phyloP scores from a whole-genome alignment of 1,140 invertebrate species.

The Dendrolimus kikuchii region DNA sequence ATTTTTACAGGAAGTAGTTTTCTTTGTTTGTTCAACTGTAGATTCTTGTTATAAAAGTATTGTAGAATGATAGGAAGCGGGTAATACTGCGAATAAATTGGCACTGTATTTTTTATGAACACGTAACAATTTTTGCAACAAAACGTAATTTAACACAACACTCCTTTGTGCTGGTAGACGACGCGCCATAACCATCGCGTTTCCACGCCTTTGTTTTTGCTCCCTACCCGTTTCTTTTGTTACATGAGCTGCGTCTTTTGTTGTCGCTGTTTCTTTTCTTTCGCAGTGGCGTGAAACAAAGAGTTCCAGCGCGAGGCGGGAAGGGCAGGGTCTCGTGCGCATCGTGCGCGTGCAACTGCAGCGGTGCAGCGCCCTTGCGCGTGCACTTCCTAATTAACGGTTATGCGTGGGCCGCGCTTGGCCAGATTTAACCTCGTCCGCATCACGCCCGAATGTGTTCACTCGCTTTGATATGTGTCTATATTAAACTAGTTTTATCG shows the following conservation, averaged over 20 bases:
- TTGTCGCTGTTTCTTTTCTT: constrained; percentile 32
- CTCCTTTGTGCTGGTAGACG: constrained; percentile 35
- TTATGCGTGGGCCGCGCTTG: constrained; percentile 38
- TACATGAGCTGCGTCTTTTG: constrained; percentile 25
- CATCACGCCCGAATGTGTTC: constrained; percentile 30
- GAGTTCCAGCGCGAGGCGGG: no score
- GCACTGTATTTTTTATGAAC: constrained; percentile 6
- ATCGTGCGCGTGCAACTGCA: constrained; percentile 16
- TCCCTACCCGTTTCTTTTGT: constrained; percentile 33
- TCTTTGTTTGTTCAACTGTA: no score
- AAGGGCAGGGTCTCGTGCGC: constrained; percentile 11
- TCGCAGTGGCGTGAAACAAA: constrained; percentile 13
- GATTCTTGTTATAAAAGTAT: background rate
- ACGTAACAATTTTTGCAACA: constrained; percentile 24
- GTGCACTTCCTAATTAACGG: constrained; percentile 60
- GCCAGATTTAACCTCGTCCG: constrained; percentile 45
- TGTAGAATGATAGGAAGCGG: background rate
- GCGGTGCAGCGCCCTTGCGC: constrained; percentile 47
- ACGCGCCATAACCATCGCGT: constrained; percentile 23
- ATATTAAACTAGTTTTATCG: constrained; percentile 1
- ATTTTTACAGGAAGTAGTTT: no score
- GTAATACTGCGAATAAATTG: no score
- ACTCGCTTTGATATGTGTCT: constrained; percentile 12
- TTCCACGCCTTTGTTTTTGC: constrained; percentile 29
- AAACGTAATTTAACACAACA: constrained; percentile 33